Conservation (phyloP, 1,140 invertebrate species). For the Acromyrmex charruanus region DNA sequence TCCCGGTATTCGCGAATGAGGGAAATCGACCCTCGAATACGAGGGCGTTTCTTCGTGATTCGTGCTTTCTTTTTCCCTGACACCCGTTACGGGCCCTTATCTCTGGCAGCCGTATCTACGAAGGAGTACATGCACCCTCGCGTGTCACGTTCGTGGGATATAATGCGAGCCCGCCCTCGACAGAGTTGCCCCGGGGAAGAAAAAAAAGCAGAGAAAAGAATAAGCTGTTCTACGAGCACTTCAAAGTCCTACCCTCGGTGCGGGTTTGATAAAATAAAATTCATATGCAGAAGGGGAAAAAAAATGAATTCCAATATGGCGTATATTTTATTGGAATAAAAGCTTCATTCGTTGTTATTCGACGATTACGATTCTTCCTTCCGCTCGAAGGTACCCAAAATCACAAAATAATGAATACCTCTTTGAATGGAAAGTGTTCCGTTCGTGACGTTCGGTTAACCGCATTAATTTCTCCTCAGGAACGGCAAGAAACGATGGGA, state of each 20-base stretch:
- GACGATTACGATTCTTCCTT: neutral
- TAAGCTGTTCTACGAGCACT: constrained; percentile 12
- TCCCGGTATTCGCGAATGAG: neutral
- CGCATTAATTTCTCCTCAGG: constrained; percentile 39
- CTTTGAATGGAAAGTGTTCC: neutral
- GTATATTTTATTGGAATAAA: neutral
- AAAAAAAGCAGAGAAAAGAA: neutral
- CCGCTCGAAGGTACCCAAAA: neutral
- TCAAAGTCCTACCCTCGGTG: constrained; percentile 2
- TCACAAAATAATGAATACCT: neutral
- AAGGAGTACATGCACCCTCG: constrained; percentile 70
- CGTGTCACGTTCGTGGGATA: constrained; percentile 62
- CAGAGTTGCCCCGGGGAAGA: constrained; percentile 1
- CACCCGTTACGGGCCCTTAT: constrained; percentile 65
- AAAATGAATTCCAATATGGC: neutral
- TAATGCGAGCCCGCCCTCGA: constrained; percentile 29
- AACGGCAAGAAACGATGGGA: constrained; percentile 1
- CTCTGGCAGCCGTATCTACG: constrained; percentile 64
- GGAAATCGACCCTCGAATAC: constrained; percentile 21
- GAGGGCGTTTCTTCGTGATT: constrained; percentile 39
- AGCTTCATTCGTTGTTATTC: constrained; percentile 1
- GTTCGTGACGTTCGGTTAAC: constrained; percentile 29
- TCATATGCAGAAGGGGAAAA: neutral
- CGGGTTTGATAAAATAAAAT: constrained; percentile 15
- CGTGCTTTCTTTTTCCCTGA: constrained; percentile 63